Percentiles rank a stretch among this genome's conserved stretches.
Evolutionary conservation across 2,797 vertebrate species (phyloP).

Genomic region (Falco berigora): DNA sequence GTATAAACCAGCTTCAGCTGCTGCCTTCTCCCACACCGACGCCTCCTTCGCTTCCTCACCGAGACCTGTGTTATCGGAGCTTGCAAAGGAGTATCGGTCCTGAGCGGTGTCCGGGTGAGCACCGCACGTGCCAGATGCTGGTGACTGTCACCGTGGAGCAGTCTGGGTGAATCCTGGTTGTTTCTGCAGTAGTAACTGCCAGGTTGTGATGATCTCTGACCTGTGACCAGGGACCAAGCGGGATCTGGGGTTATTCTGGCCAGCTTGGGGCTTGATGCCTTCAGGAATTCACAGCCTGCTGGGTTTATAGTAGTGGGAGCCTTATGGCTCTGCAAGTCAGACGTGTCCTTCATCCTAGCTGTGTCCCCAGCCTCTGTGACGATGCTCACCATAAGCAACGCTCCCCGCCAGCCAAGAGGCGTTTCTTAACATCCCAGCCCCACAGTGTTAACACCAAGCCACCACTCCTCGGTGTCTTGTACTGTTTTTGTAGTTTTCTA

Average conservation of each 20-base stretch:
- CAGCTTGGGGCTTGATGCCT: neutral
- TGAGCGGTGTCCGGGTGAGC: fast-evolving
- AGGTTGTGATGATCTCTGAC: neutral
- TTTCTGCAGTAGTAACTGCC: neutral
- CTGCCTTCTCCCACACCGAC: neutral
- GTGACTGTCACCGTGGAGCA: no score
- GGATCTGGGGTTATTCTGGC: neutral
- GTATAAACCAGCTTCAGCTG: neutral
- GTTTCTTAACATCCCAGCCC: neutral
- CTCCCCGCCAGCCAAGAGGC: neutral
- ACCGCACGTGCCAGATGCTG: fast-evolving
- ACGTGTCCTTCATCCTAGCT: neutral
- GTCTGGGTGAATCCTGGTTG: neutral
- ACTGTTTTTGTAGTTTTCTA: neutral
- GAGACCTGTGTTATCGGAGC: neutral
- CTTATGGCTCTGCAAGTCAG: neutral
- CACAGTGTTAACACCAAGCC: neutral
- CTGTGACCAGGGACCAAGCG: neutral
- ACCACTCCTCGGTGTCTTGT: neutral
- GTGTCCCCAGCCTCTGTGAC: neutral
- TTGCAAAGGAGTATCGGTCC: neutral
- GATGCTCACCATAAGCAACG: fast-evolving
- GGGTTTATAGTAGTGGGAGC: neutral
- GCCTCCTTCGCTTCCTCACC: fast-evolving
- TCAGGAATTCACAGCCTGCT: neutral